Evolutionary conservation across 1,140 invertebrate genomes (phyloP).

Genomic region (Triops longicaudatus): DNA sequence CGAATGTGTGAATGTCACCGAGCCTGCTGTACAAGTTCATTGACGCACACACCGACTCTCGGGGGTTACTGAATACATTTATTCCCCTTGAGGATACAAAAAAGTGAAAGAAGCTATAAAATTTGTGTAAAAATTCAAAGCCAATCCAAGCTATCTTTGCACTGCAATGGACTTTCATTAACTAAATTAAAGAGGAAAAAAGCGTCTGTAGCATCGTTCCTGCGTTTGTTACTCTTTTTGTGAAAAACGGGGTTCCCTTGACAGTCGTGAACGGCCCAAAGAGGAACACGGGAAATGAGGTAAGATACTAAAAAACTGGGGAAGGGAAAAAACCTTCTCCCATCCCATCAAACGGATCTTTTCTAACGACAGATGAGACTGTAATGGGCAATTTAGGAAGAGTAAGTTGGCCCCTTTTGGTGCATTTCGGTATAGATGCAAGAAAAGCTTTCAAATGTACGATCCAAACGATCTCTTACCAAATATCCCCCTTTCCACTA

Average conservation of each 20-base stretch:
- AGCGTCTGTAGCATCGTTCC: not conserved
- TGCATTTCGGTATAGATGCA: not conserved
- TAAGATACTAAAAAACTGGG: not conserved
- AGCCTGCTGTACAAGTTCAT: too few relatives aligned
- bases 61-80: not conserved
- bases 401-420: not conserved
- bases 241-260: not conserved
- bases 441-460: not conserved
- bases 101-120: not conserved
- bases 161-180: not conserved
- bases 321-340: not conserved
- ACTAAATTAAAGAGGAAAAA: not conserved
- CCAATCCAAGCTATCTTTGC: not conserved
- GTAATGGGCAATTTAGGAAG: slow-evolving; percentile 6
- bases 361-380: slow-evolving; percentile 8
- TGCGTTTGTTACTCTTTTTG: not conserved
- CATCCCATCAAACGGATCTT: slow-evolving; percentile 7
- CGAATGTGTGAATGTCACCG: too few relatives aligned
- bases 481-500: not conserved
- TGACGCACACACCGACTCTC: not conserved
- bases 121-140: not conserved
- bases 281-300: not conserved
- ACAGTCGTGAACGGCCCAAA: not conserved
- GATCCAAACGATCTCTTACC: slow-evolving; percentile 1
- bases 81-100: not conserved